Base-by-base conservation (phyloP, 2,888 invertebrate genomes). In the Drosophila hamatofila region DNA sequence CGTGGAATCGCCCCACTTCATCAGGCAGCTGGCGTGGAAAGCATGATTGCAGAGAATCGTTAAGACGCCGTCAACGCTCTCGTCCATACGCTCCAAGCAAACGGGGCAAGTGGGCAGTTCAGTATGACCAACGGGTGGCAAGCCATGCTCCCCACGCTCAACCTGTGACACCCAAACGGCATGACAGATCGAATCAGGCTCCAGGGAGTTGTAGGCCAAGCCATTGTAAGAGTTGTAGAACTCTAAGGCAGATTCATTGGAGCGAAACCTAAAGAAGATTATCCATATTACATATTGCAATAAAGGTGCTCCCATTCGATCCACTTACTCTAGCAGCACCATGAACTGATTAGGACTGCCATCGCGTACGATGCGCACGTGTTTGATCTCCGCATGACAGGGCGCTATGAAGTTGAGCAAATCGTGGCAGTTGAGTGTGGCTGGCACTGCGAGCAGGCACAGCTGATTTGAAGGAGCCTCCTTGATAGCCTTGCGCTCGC, bases 1-100 rank as follows among this genome's bases (percentile, higher is more conserved):
- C 65, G 98, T 98, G 83, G 97, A 97, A 92, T 99, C 98, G 21
- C 97, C 96, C 99, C 99, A 99, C 92, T 99, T 97, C 81, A 97
- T 96, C 56, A 99, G 94, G 93, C 99, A 99, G 90, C 96, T 96
- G 12, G 98, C 96, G 93, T 99, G 99, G 93, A 99, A 99, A 2
- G 98, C 96, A 93, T 99, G 99, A 93, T 99, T 99, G 92, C 99
- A 99, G 72, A 99, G 95, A 91, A 99, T 98, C 33, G 98, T 99
- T 80, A 99, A 94, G 73, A 99, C 97, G 14, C 99, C 98, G 92
- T 99, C 98, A 14, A 99, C 98, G 83, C 98, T 98, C 93, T 99
- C 99, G 93, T 99, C 99, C 99, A 98, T 97, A 69, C 98, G 95
- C 93, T 99, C 99, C 93, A 93, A 80, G 73, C 92, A 92, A n/a